Evolutionary conservation across 1,140 invertebrate genomes (phyloP), one percentile per base, ranked within the genome.

Genomic region (Apis dorsata): DNA sequence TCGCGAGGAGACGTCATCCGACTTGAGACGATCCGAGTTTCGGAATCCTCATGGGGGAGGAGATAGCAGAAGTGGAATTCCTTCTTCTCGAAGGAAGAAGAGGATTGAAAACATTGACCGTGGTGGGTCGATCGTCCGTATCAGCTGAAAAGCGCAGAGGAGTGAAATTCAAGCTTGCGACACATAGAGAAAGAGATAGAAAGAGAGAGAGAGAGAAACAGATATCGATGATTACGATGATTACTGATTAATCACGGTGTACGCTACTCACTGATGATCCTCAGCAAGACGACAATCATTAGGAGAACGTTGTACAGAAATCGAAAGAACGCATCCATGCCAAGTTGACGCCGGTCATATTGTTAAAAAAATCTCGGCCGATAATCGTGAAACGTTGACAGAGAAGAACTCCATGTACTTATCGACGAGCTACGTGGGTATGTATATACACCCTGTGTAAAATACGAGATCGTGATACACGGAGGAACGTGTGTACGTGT

Each of bases 191-290:
- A 2, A 19, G 49, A n/a, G 9, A 34, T 2, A 72, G 28, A 72
- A 17, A 57, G 5, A 21, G 1, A 68, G 10, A 68, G 19, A 66
- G 9, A 66, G 65, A 17, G 2, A 65, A 15, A 65, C 12, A 65
- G 13, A 53, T 59, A 65, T 10, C 62, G 62, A 55, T 44, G 75
- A 53, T 74, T 12, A 49, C 11, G 19, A 73, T 55, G 55, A 72
- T 55, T 68, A 44, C 11, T 70, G 34, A 59, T 51, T 28, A 24
- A 62, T 9, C 53, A 44, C 53, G 65, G 9, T 53, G n/a, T 28
- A 49, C n/a, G 68, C 81, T 86, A 92, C 91, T 92, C 90, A 92
- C 91, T 92, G 88, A 92, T 90, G 83, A 81, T 91, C 84, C 90
- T 90, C 57, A 92, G 84, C 81, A 90, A 83, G 81, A 87, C 81